A percentile compares a stretch with the other conserved stretches of the same genome.
Conservation (phyloP, 2,113 vertebrate species). For the Phalacrocorax brasilianus region DNA sequence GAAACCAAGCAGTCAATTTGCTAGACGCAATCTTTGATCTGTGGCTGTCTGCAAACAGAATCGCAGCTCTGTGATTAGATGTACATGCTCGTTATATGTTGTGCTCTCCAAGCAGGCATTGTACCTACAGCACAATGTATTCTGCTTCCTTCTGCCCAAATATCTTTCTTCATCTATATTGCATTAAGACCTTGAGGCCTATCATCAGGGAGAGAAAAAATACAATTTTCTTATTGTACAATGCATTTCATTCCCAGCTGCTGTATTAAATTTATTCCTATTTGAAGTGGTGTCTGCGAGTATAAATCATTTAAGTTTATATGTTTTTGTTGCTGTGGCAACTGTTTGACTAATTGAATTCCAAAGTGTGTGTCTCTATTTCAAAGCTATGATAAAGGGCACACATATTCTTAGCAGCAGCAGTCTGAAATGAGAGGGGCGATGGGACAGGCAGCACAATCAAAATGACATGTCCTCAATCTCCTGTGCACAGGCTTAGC, state of each 20-base stretch:
- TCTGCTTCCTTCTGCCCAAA: slow-evolving; percentile 3
- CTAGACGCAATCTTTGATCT: slow-evolving; percentile 39
- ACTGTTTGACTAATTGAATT: slow-evolving; percentile 80
- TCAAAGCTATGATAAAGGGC: slow-evolving; percentile 69
- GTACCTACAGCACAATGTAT: slow-evolving; percentile 25
- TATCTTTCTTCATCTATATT: slow-evolving; percentile 61
- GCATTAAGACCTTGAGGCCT: slow-evolving; percentile 49
- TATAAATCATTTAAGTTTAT: slow-evolving; percentile 79
- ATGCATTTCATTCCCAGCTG: slow-evolving; percentile 75
- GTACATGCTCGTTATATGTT: slow-evolving; percentile 33
- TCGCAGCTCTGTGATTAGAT: slow-evolving; percentile 35
- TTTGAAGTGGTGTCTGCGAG: slow-evolving; percentile 69
- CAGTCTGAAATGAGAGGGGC: background rate
- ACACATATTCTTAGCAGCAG: background rate
- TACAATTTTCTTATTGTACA: slow-evolving; percentile 71
- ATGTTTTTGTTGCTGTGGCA: slow-evolving; percentile 77
- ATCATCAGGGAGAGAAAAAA: slow-evolving; percentile 57
- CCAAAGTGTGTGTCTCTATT: slow-evolving; percentile 71
- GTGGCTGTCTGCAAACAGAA: slow-evolving; percentile 31
- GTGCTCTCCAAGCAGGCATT: slow-evolving; percentile 21
- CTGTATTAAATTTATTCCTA: slow-evolving; percentile 78
- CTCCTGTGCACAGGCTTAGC: background rate
- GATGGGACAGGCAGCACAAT: background rate
- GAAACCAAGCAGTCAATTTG: slow-evolving; percentile 44
- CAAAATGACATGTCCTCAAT: background rate